Conservation (phyloP, 1,140 invertebrate genomes). For the Saccostrea glomerata region DNA sequence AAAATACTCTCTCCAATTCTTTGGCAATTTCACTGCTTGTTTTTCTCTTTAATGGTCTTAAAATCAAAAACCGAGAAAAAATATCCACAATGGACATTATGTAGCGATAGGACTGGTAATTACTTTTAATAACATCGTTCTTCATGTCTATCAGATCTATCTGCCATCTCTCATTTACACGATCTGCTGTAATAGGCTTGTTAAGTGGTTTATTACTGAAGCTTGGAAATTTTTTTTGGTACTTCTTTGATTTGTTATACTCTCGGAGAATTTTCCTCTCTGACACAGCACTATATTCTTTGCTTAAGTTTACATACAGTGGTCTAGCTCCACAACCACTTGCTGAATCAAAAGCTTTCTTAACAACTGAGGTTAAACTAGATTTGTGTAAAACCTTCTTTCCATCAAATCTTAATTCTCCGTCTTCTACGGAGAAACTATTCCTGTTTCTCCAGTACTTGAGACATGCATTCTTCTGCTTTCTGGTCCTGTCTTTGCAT, state of each 20-base stretch:
- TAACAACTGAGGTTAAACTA: background rate
- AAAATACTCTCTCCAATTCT: background rate
- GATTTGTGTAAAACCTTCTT: background rate
- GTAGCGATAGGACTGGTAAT: background rate
- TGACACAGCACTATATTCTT: background rate
- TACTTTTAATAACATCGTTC: background rate
- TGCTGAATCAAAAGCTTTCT: background rate
- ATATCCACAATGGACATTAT: constrained; percentile 16
- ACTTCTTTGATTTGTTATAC: constrained; percentile 1
- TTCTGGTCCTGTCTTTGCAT: constrained; percentile 17
- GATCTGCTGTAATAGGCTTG: constrained; percentile 10
- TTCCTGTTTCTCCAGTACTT: background rate
- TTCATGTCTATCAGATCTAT: constrained; percentile 38
- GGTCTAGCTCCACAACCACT: constrained; percentile 4
- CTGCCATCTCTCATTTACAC: constrained; percentile 36
- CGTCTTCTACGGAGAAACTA: constrained; percentile 7
- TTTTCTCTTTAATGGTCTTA: constrained; percentile 3
- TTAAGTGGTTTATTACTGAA: constrained; percentile 5
- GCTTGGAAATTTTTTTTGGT: background rate
- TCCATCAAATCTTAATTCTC: background rate
- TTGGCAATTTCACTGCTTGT: background rate
- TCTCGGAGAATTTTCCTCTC: background rate
- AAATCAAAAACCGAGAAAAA: constrained; percentile 30
- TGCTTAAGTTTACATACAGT: background rate
- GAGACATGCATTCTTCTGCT: background rate